Evolutionary conservation across 2,888 invertebrate genomes (phyloP), one percentile per base, ranked within the genome.

Genomic region (Drosophila kambysellisi): DNA sequence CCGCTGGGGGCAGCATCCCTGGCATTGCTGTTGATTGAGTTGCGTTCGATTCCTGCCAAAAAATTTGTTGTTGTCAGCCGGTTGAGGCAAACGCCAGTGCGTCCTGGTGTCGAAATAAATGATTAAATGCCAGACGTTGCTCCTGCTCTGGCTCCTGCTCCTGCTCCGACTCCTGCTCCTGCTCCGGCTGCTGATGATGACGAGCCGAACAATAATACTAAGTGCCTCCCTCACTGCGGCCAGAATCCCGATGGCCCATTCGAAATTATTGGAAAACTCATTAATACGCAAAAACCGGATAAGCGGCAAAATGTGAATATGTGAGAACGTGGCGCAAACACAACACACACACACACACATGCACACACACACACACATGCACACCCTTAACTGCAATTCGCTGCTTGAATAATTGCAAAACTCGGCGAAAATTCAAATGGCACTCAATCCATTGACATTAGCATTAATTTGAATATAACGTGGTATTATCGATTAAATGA

Each of bases 181-280:
- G 41, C 41, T 41, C n/a, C 25, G 46, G 57, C 12, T 54, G 37
- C 29, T 29, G 29, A 29, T 54, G 56, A 58, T 61, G 59, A 39
- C 64, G 57, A 69, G 29, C 56, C 69, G 58, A 81, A 79, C 81
- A 85, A 83, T 85, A 85, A 79, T 72, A 76, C 70, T 63, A 76
- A 84, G 70, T 81, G 78, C 72, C 56, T n/a, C 60, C 54, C 58
- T 54, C n/a, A 25, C 50, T 7, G 46, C 33, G n/a, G 56, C 53
- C 46, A 51, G 4, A 50, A 60, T 39, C 37, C 20, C 52, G 50
- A 52, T 54, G 58, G 56, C 46, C 78, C 58, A 63, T 61, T 58
- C 52, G 67, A 83, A 83, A 83, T 85, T 76, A 81, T 83, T 83
- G 83, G 83, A 83, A 83, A 85, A 85, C 81, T 79, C 86, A 83